Percentiles rank a stretch among this genome's conserved stretches.
phyloP scores from a whole-genome alignment of 2,888 invertebrate species.

The Ypsolopha scabrella region DNA sequence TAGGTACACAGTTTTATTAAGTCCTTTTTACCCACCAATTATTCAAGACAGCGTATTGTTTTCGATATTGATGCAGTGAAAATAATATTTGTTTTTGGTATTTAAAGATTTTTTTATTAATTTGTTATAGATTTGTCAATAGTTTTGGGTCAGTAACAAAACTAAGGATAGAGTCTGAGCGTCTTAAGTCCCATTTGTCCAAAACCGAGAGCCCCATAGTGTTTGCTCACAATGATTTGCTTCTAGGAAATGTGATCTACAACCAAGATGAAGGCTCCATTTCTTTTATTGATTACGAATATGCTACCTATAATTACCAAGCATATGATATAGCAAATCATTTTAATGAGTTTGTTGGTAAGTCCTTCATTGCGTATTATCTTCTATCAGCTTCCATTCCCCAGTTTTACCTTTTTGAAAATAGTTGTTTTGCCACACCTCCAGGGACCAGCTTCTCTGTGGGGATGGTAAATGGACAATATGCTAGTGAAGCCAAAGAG shows the following conservation, averaged over 20 bases:
- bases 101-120: constrained; percentile 6
- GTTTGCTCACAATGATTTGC: constrained; percentile 97
- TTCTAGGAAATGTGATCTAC: constrained; percentile 94
- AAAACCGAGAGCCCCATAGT: constrained; percentile 82
- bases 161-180: constrained; percentile 77
- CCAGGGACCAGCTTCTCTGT: too few relatives aligned
- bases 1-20: constrained; percentile 61
- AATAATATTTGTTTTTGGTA: too few relatives aligned
- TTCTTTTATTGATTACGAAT: constrained; percentile 97
- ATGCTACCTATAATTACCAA: constrained; percentile 93
- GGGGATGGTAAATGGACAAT: too few relatives aligned
- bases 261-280: constrained; percentile 76
- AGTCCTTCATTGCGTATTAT: constrained; percentile 22
- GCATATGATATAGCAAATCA: constrained; percentile 98
- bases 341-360: constrained; percentile 97
- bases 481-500: too few relatives aligned
- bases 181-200: constrained; percentile 73
- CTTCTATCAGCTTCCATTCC: too few relatives aligned
- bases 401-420: too few relatives aligned
- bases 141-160: constrained; percentile 75
- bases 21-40: not conserved
- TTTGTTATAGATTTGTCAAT: constrained; percentile 74
- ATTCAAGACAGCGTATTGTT: too few relatives aligned
- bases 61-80: too few relatives aligned
- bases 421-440: too few relatives aligned